Conservation (phyloP, 2,888 invertebrate genomes). For the Argyresthia albistria region DNA sequence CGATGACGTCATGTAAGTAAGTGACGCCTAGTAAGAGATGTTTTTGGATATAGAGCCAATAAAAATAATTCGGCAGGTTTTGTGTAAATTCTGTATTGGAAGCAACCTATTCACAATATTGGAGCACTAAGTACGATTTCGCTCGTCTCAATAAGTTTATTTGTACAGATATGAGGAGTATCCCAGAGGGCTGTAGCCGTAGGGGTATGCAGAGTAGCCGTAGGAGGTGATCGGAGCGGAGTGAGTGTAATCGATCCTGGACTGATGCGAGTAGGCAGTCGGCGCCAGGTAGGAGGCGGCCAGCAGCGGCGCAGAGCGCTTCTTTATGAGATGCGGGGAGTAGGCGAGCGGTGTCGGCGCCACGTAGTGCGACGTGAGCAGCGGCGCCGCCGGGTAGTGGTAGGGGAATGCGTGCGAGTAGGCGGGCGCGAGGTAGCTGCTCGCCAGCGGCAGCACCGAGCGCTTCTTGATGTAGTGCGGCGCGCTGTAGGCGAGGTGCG, state of each 20-base stretch:
- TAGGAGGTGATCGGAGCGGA: slow-evolving; percentile 16
- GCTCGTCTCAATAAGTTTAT: too few species aligned
- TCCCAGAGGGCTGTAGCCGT: neutral
- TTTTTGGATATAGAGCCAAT: too few species aligned
- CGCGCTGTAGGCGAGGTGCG: slow-evolving; percentile 18
- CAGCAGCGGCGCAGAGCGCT: slow-evolving; percentile 22
- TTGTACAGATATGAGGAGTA: too few species aligned
- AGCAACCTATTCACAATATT: too few species aligned
- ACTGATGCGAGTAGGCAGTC: slow-evolving; percentile 70
- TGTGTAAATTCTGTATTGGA: too few species aligned
- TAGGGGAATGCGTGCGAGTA: neutral
- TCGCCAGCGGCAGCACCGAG: slow-evolving; percentile 18
- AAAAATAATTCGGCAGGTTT: too few species aligned
- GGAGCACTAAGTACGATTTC: too few species aligned
- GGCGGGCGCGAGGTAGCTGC: slow-evolving; percentile 24
- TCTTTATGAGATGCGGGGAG: neutral
- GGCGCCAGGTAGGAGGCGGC: slow-evolving; percentile 56
- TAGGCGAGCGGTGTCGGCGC: neutral
- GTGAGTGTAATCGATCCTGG: slow-evolving; percentile 61
- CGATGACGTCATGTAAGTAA: too few species aligned
- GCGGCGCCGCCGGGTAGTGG: neutral
- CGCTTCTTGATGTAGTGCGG: slow-evolving; percentile 44
- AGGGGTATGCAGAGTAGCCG: neutral
- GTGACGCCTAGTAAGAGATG: too few species aligned
- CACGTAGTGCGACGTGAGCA: neutral